phyloP scores from a whole-genome alignment of 2,113 vertebrate genomes.

The Mystacornis crossleyi region DNA sequence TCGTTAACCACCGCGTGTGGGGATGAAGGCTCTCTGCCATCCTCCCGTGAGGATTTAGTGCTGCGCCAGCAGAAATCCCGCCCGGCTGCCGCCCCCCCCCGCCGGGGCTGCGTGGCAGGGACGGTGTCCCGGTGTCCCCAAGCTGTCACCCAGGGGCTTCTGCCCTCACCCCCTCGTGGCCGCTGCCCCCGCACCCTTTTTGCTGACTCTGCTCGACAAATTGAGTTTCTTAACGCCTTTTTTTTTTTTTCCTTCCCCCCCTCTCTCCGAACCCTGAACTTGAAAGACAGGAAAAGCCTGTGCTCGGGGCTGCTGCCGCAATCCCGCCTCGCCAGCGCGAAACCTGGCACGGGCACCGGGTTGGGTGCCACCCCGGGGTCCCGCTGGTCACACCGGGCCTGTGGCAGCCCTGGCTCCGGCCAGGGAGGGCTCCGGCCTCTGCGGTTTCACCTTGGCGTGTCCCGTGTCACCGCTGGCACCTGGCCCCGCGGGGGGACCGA shows the following conservation, averaged over 20 bases:
- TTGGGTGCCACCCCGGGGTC: not conserved
- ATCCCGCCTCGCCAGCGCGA: not conserved
- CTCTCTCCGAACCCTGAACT: conserved; percentile 49
- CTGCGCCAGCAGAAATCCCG: not conserved
- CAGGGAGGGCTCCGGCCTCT: rapidly evolving
- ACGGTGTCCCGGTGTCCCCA: not conserved
- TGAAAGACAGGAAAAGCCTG: conserved; percentile 68
- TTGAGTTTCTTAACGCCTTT: not conserved
- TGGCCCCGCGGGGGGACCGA: rapidly evolving
- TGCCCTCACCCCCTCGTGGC: not conserved
- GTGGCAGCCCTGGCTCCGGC: rapidly evolving
- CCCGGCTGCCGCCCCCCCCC: not conserved
- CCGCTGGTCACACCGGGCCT: rapidly evolving
- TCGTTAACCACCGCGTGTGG: rapidly evolving
- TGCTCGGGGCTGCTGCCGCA: conserved; percentile 15
- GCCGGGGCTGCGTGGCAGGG: not conserved
- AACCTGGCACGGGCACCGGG: not conserved
- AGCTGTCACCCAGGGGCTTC: rapidly evolving
- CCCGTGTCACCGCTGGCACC: not conserved
- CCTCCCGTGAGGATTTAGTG: not conserved
- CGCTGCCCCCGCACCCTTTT: not conserved
- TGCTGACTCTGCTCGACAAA: not conserved
- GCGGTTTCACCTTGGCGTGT: not conserved
- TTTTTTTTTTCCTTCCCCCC: rapidly evolving
- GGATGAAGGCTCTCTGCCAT: not conserved